Base-by-base conservation (phyloP, 2,888 invertebrate species). In the Nezara viridula region DNA sequence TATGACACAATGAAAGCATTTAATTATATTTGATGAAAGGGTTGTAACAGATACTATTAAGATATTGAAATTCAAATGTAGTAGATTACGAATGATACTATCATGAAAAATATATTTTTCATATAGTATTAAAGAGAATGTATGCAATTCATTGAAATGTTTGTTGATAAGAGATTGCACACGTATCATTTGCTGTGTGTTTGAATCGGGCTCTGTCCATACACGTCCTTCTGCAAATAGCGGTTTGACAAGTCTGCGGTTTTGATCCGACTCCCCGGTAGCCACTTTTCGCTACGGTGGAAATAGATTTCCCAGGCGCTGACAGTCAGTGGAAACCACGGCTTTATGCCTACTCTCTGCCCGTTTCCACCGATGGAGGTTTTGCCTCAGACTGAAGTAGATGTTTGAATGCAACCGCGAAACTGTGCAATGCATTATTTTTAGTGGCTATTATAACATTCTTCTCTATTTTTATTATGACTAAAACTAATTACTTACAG, bases 221-320 rank as follows among this genome's bases (percentile, higher is more conserved):
- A 32, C 24, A 32, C 66, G 32, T 32, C 66, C 66, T 66, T 66
- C 32, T 66, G 66, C 32, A 66, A 66, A 66, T 66, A 66, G 66
- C 66, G 32, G 66, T 32, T 66, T 32, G 66, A 66, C 32, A 66
- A 66, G 66, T 66, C 66, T 66, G 66, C 66, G 66, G 66, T 66
- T 66, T 66, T 66, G 32, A 32, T 66, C 66, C 66, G 16, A 66
- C 66, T 32, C 32, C 19, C 66, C 27, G 52, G 6, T 3, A 52
- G 52, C 24, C 32, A 32, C 32, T 66, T 66, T 66, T 66, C 66
- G 19, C 66, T 66, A 66, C 19, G 32, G 66, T 6, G 19, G 19
- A 66, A 66, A 66, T 32, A 66, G 66, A 66, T 66, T 66, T 66
- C 32, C 66, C 66, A 27, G 2, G 66, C 1, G 6, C 32, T 66